Evolutionary conservation across 1,140 invertebrate species (phyloP).

Genomic region (Rhopalosiphum padi): DNA sequence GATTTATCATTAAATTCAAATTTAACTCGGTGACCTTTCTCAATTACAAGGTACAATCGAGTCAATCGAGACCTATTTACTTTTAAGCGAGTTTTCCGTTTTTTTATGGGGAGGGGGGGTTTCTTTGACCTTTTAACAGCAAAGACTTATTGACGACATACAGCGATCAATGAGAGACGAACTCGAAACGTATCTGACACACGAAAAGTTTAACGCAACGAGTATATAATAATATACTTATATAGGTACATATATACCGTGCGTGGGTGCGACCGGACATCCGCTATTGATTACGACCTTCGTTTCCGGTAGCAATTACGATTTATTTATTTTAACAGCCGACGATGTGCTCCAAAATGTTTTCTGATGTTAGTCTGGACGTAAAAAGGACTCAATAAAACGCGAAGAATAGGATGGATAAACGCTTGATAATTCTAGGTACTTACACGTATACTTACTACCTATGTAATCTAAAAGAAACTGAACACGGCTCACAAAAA

Average conservation of each 20-base stretch:
- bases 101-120: not conserved
- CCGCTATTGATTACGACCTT: constrained; percentile 34
- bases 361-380: not conserved
- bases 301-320: constrained; percentile 39
- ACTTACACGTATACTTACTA: not conserved
- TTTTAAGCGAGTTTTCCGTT: not conserved
- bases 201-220: not conserved
- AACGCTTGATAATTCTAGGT: not conserved
- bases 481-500: not conserved
- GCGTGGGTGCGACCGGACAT: constrained; percentile 25
- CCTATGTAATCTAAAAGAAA: not conserved
- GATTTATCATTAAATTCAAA: no score
- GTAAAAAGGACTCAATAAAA: not conserved
- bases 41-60: no score
- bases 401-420: not conserved
- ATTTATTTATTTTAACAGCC: constrained; percentile 9
- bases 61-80: not conserved
- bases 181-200: not conserved
- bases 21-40: no score
- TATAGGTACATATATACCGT: not conserved
- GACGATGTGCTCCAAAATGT: not conserved
- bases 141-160: not conserved
- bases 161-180: not conserved
- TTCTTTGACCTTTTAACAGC: not conserved
- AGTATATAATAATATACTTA: not conserved